Evolutionary conservation across 2,888 invertebrate genomes (phyloP).

Genomic region (Dryadula phaetusa): DNA sequence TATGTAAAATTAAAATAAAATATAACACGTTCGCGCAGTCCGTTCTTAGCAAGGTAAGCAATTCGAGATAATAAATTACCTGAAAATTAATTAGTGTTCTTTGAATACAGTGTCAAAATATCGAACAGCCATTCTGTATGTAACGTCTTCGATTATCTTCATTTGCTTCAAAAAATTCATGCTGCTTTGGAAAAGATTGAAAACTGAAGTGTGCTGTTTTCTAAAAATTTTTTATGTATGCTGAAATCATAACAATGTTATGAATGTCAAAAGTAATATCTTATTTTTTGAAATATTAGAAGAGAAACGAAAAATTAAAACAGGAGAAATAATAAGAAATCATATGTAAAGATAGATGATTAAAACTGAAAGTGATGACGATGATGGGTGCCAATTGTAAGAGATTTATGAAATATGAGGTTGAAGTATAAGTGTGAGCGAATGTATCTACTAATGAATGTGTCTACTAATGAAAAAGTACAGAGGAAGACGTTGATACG

Average conservation of each 20-base stretch:
- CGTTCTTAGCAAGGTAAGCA: not conserved
- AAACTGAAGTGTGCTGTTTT: not conserved
- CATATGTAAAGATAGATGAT: not conserved
- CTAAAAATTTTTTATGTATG: not conserved
- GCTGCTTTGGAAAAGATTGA: too few relatives aligned
- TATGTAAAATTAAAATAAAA: not conserved
- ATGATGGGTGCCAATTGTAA: not conserved
- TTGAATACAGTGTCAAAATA: too few relatives aligned
- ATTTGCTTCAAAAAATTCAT: not conserved
- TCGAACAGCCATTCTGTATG: not conserved
- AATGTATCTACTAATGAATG: not conserved
- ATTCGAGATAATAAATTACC: not conserved
- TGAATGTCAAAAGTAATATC: too few relatives aligned
- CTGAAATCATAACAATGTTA: constrained; percentile 3
- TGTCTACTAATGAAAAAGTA: not conserved
- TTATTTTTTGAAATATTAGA: not conserved
- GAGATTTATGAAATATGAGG: not conserved
- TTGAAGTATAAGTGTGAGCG: not conserved
- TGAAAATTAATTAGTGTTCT: not conserved
- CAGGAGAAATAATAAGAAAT: not conserved
- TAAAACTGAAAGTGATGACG: not conserved
- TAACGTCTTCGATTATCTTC: not conserved
- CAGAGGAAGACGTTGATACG: not conserved
- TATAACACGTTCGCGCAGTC: not conserved
- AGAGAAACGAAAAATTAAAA: not conserved